Conservation (phyloP, 2,888 invertebrate genomes). For the Ellobium chinense region DNA sequence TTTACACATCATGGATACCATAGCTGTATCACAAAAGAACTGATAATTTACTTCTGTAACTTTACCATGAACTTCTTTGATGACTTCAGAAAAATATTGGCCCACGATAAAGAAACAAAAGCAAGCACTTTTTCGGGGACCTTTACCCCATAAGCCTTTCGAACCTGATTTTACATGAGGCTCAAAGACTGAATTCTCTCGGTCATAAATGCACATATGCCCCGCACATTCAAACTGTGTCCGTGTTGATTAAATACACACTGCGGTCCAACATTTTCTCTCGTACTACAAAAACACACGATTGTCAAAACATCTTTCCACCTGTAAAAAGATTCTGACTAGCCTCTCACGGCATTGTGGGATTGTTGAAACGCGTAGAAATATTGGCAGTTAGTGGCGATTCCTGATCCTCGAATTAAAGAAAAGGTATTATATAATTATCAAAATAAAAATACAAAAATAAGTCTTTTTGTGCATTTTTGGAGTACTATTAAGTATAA, state of each 20-base stretch:
- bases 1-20: not conserved
- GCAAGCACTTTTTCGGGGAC: conserved; percentile 15
- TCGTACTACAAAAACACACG: conserved; percentile 20
- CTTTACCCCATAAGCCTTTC: not conserved
- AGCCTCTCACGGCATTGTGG: conserved; percentile 30
- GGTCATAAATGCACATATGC: no score
- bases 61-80: not conserved
- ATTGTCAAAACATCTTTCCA: conserved; percentile 43
- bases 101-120: not conserved
- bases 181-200: no score
- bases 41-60: conserved; percentile 9
- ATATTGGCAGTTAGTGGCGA: conserved; percentile 27
- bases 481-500: not conserved
- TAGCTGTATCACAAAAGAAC: not conserved
- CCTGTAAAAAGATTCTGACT: conserved; percentile 42
- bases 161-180: not conserved
- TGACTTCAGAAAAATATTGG: not conserved
- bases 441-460: not conserved
- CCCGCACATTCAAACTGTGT: not conserved
- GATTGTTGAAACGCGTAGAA: conserved; percentile 22
- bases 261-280: not conserved
- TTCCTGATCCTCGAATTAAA: no score
- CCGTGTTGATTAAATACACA: not conserved
- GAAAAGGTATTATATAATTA: no score
- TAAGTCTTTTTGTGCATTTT: not conserved